Evolutionary conservation across 2,797 vertebrate genomes (phyloP), one percentile per base, ranked within the genome.

Genomic region (Danio aesculapii): DNA sequence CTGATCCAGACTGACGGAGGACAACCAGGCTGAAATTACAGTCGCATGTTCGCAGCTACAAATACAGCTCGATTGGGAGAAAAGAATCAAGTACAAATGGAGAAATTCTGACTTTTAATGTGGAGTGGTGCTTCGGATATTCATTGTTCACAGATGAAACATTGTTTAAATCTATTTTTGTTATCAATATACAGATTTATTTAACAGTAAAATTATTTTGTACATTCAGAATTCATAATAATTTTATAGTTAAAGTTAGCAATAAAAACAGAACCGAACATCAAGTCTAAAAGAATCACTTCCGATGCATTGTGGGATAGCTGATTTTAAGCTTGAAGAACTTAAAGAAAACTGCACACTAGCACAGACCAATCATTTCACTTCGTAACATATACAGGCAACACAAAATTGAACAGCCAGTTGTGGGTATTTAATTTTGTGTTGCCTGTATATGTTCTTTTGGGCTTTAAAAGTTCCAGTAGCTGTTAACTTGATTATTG

Each of bases 21-120:
- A 52, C 9, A 61, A 73, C 66, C 19, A 58, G 70, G 69, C 62
- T 82, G 61, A 52, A 80, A 75, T 83, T 79, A 69, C 55, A 39
- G 49, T 75, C 61, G 75, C 49, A 64, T 55, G n/a, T 68, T 81
- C 61, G 73, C 13, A 9, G 11, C 41, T 63, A 71, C 52, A 69
- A 68, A 30, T 2, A 9, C 52, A 21, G 17, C 69, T 19, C 19
- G 17, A 72, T 57, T 11, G 55, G 57, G 52, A 44, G 41, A 53
- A 41, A 41, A 57, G 41, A 53, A 41, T 13, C 13, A 63, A 39
- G 58, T 41, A 3, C 16, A 30, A 59, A 73, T 41, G 55, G 43
- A 10, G 12, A 13, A 3, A 55, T 13, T 71, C 12, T 17, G n/a
- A 43, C 10, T 53, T 41, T 3, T 17, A 17, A 6, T 19, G 11